Base-by-base conservation (phyloP, 1,140 invertebrate genomes). In the Plodia interpunctella region DNA sequence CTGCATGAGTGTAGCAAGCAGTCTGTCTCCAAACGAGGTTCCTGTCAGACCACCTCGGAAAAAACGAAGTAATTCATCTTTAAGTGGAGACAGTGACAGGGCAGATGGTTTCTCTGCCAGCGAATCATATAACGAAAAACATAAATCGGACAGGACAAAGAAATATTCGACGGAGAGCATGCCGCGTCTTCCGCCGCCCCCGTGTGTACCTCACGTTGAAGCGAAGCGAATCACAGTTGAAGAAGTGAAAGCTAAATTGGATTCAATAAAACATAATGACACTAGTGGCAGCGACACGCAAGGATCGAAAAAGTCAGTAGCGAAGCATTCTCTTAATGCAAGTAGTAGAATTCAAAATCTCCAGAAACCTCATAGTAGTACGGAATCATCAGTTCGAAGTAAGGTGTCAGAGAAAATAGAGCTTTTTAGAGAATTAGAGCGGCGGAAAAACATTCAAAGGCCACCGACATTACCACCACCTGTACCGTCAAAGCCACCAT, bases 1-100 rank as follows among this genome's bases (percentile, higher is more conserved):
- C 58, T 94, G 93, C 72, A 91, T 93, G 59, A 94, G 93, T 78
- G 88, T 94, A 44, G 92, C 92, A 0, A 92, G 92, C 73, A 92
- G 91, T 76, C 77, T 88, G 52, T 83, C 85, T 5, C 79, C 79
- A 2, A 78, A 66, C 86, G 90, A 87, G 60, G 87, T 66, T 3
- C 91, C 91, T 19, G 84, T 92, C 1, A 78, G 91, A 71, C 92
- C 91, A 2, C 91, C 91, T 0, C 89, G 92, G 55, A 93, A 92
- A 74, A 89, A 92, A 62, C 88, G 91, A 57, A 91, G 92, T 15
- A 90, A 87, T 28, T 93, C 91, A 60, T 92, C 92, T 2, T 63
- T 91, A 5, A 92, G 91, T 59, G 92, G 91, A 32, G 92, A 92
- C 60, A 92, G 90, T 63, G 92, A 93, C 60, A 83, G 88, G 57